These are phyloP conservation scores for Wasmannia auropunctata DNA, from an alignment of 1,140 invertebrate species.

Conservation along the genomic window DNA sequence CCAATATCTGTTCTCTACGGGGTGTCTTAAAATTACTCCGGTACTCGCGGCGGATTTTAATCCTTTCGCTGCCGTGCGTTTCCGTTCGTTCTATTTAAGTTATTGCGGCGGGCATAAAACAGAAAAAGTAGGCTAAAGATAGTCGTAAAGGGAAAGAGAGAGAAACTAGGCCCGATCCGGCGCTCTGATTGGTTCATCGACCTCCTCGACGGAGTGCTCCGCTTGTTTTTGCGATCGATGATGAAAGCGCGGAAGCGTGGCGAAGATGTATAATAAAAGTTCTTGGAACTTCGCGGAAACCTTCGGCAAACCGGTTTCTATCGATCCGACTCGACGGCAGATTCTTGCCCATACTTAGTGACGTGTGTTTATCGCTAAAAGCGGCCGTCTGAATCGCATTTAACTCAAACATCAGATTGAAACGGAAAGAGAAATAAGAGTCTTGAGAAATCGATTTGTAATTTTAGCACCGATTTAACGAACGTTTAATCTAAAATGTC, in stretches of 20 bases:
- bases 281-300: slow-evolving; percentile 17
- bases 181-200: slow-evolving; percentile 15
- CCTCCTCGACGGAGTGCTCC: neutral
- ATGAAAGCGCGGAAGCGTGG: slow-evolving; percentile 29
- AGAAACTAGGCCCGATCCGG: neutral
- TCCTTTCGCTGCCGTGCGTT: neutral
- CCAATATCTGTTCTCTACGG: neutral
- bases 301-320: slow-evolving; percentile 37
- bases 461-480: neutral
- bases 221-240: slow-evolving; percentile 35
- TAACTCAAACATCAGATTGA: neutral
- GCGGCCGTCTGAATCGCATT: neutral
- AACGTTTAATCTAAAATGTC: neutral
- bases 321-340: neutral
- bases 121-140: slow-evolving; percentile 24
- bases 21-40: neutral
- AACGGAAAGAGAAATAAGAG: neutral
- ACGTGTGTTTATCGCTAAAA: neutral
- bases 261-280: slow-evolving; percentile 49
- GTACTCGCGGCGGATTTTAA: neutral
- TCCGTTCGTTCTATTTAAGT: neutral
- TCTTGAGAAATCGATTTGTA: neutral
- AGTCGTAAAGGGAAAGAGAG: neutral
- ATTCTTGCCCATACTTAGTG: slow-evolving; percentile 17
- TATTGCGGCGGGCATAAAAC: neutral